Evolutionary conservation across 2,113 vertebrate species (phyloP).

Genomic region (Pelobates fuscus): DNA sequence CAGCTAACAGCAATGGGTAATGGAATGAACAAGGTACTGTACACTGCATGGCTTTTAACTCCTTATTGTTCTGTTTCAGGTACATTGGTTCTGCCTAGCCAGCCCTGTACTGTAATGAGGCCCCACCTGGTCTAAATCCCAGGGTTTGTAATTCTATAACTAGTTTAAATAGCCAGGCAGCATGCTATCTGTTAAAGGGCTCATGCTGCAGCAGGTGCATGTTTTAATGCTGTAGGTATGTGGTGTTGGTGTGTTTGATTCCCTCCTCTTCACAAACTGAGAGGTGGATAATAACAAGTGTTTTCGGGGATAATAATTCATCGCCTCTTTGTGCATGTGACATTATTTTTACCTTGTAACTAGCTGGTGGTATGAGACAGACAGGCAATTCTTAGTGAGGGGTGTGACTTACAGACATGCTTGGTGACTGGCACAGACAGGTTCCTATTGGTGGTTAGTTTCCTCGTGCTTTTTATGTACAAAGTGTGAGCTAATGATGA

Average conservation of each 20-base stretch:
- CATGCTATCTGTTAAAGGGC: background rate
- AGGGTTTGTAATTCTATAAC: background rate
- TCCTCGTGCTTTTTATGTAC: background rate
- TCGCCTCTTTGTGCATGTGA: too few species aligned
- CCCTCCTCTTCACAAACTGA: too few species aligned
- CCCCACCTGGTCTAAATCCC: background rate
- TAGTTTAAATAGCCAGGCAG: background rate
- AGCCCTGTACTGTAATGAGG: background rate
- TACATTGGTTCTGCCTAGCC: background rate
- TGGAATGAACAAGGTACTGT: conserved; percentile 48
- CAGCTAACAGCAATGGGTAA: conserved; percentile 34
- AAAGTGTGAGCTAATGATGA: background rate
- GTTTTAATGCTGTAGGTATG: background rate
- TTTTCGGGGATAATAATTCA: too few species aligned
- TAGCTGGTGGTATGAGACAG: background rate
- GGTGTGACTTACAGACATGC: conserved; percentile 20
- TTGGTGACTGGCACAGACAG: background rate
- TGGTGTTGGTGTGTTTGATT: too few species aligned
- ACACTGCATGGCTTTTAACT: conserved; percentile 22
- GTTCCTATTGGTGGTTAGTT: background rate
- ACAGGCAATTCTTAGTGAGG: background rate
- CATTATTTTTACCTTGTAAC: background rate
- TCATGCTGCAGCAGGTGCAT: background rate
- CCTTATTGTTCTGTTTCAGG: background rate
- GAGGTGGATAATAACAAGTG: too few species aligned